A percentile compares a stretch with the other conserved stretches of the same genome.
Evolutionary conservation across 2,888 invertebrate species (phyloP).

Genomic region (Ceramica pisi): DNA sequence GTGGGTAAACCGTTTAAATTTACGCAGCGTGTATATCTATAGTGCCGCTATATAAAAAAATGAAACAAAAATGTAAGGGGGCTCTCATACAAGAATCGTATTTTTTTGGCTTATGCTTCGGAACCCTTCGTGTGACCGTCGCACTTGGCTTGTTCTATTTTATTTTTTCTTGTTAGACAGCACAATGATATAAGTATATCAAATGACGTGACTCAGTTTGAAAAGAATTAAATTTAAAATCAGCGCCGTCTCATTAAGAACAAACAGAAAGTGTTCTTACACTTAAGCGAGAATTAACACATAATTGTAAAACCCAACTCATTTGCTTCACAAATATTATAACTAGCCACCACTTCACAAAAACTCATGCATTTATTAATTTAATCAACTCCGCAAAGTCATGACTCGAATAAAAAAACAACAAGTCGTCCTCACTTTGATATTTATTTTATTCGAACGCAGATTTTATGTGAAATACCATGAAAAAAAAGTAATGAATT

Average conservation of each 20-base stretch:
- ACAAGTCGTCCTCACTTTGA: conserved; percentile 49
- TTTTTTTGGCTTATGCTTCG: too few relatives aligned
- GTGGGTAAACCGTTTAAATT: too few relatives aligned
- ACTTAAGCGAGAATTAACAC: conserved; percentile 42
- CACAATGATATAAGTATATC: background rate
- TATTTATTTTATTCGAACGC: conserved; percentile 65
- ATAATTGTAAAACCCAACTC: conserved; percentile 23
- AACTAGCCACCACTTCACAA: conserved; percentile 36
- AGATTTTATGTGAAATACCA: conserved; percentile 58
- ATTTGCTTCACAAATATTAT: conserved; percentile 49
- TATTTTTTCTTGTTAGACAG: background rate
- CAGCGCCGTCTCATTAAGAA: background rate
- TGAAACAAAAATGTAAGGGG: too few relatives aligned
- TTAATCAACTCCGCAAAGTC: conserved; percentile 49
- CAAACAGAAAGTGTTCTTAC: conserved; percentile 21
- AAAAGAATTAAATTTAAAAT: background rate
- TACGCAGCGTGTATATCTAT: too few relatives aligned
- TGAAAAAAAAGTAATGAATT: conserved; percentile 64
- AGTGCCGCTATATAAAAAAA: too few relatives aligned
- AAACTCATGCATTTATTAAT: conserved; percentile 51
- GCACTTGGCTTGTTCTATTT: too few relatives aligned
- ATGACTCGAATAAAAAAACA: conserved; percentile 41
- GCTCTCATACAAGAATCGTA: too few relatives aligned
- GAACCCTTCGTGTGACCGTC: too few relatives aligned
- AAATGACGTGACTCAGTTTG: background rate